Conservation (phyloP, 2,888 invertebrate species). For the Heliconius sara region DNA sequence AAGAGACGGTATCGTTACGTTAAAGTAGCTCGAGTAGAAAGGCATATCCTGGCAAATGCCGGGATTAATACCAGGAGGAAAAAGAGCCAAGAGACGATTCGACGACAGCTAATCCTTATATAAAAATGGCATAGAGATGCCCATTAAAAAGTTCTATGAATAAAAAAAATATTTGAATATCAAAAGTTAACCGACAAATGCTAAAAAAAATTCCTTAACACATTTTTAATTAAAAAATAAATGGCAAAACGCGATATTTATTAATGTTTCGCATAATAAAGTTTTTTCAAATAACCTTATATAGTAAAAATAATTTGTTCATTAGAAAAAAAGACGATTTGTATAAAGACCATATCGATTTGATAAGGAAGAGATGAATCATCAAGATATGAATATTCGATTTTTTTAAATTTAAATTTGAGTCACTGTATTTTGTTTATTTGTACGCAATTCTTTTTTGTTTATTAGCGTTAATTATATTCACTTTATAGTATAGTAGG, state of each 20-base stretch:
- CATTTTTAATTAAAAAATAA: background rate
- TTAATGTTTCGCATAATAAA: background rate
- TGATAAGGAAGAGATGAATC: background rate
- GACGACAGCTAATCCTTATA: too few relatives aligned
- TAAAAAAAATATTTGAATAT: constrained; percentile 2
- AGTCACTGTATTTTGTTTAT: background rate
- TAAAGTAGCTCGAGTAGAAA: too few relatives aligned
- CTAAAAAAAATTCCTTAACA: background rate
- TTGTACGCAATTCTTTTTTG: background rate
- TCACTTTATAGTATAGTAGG: too few relatives aligned
- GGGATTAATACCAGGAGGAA: too few relatives aligned
- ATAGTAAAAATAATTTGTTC: background rate
- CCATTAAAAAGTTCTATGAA: background rate
- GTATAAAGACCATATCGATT: background rate
- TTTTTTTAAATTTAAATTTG: background rate
- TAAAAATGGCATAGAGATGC: background rate
- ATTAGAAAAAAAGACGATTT: background rate
- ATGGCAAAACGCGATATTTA: constrained; percentile 14
- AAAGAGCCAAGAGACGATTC: too few relatives aligned
- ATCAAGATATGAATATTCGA: background rate
- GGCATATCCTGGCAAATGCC: too few relatives aligned
- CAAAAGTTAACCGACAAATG: constrained; percentile 4
- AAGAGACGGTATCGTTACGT: too few relatives aligned
- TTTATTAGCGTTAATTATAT: too few relatives aligned
- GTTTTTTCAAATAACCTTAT: background rate